These are phyloP conservation scores for Notothenia rossii DNA, from an alignment of 2,113 vertebrate species.

Conservation along the genomic window DNA sequence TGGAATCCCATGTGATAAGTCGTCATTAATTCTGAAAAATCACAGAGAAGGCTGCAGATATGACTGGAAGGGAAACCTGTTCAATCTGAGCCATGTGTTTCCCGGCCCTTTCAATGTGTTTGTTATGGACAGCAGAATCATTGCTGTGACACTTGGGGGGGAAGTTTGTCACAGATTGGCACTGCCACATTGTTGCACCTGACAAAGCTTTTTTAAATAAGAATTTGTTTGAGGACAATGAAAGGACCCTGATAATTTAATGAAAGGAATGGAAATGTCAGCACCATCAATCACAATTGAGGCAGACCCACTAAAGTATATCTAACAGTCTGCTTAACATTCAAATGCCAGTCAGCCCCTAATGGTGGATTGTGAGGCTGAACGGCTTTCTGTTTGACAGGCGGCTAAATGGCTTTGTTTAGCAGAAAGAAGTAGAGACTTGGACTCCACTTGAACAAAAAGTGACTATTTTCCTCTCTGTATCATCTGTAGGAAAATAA, in stretches of 20 bases:
- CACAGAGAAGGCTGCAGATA: conserved; percentile 35
- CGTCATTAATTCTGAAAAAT: conserved; percentile 48
- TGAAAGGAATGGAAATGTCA: conserved; percentile 87
- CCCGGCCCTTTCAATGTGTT: conserved; percentile 37
- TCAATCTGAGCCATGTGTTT: conserved; percentile 44
- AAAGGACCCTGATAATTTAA: conserved; percentile 81
- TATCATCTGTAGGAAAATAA: conserved; percentile 6
- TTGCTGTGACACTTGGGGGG: conserved; percentile 53
- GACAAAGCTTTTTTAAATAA: conserved; percentile 85
- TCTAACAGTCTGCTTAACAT: conserved; percentile 76
- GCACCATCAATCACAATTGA: conserved; percentile 83
- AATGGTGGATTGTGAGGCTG: conserved; percentile 60
- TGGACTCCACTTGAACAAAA: conserved; percentile 26
- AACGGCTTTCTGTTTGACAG: conserved; percentile 55
- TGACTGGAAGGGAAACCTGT: conserved; percentile 40
- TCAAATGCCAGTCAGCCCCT: conserved; percentile 63
- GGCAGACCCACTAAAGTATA: conserved; percentile 66
- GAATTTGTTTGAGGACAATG: conserved; percentile 86
- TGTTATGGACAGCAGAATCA: conserved; percentile 58
- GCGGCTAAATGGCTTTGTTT: conserved; percentile 48
- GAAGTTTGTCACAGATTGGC: conserved; percentile 49
- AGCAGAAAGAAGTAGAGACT: conserved; percentile 23
- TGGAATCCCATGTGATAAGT: conserved; percentile 18
- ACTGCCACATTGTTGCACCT: conserved; percentile 67
- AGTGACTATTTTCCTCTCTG: not conserved